Conservation (phyloP, 2,113 vertebrate genomes). For the Erythrocercus mccallii region DNA sequence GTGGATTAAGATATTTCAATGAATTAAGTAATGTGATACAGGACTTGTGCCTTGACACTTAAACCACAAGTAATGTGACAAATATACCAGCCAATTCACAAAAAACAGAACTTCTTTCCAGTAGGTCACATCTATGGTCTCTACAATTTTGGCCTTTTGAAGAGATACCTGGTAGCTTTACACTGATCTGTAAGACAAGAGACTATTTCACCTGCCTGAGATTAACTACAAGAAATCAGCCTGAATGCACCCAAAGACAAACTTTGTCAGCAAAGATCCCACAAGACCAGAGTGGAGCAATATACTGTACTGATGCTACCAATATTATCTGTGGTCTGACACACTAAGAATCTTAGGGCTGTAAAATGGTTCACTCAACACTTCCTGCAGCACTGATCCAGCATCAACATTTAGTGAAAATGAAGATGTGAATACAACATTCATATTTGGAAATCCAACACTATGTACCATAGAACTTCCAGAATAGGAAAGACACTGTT, state of each 20-base stretch:
- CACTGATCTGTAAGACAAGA: neutral
- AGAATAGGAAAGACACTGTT: slow-evolving; percentile 92
- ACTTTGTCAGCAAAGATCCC: neutral
- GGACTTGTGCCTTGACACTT: neutral
- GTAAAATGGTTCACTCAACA: neutral
- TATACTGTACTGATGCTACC: neutral
- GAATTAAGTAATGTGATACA: neutral
- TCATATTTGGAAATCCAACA: neutral
- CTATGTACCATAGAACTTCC: slow-evolving; percentile 78
- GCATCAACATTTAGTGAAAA: neutral
- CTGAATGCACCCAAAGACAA: neutral
- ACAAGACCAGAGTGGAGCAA: neutral
- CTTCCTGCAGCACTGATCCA: neutral
- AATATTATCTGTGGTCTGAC: neutral
- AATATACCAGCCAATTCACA: neutral
- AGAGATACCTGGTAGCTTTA: neutral
- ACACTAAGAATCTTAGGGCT: neutral
- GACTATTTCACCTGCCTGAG: neutral
- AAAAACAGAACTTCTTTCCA: neutral
- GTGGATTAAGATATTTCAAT: neutral
- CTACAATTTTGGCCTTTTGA: neutral
- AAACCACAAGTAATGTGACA: neutral
- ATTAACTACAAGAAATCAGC: neutral
- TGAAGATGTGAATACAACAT: neutral
- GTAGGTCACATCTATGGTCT: neutral